Conservation (phyloP, 64 coral and sea anemone species). For the Montipora foliosa region DNA sequence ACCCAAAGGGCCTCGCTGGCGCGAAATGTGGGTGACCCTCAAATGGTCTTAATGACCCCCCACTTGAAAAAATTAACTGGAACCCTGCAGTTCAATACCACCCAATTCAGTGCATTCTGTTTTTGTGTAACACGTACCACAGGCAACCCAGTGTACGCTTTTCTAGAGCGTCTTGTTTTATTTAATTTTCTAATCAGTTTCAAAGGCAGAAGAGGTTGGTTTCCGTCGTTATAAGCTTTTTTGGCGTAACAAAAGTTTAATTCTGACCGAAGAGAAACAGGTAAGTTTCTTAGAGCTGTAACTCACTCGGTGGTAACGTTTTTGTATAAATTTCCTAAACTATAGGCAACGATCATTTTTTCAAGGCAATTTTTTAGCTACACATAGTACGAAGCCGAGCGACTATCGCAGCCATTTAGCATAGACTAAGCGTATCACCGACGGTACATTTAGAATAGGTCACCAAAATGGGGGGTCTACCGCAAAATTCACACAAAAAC, state of each 20-base stretch:
- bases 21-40: too few relatives aligned
- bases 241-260: neutral
- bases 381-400: neutral
- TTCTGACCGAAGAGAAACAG: neutral
- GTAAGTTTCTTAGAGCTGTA: constrained; percentile 2
- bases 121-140: neutral
- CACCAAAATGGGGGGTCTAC: neutral
- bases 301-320: neutral
- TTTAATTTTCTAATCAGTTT: constrained; percentile 6
- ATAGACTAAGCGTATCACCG: neutral
- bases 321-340: constrained; percentile 20
- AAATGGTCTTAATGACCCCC: too few relatives aligned
- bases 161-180: neutral
- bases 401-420: neutral
- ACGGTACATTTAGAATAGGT: too few relatives aligned
- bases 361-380: neutral
- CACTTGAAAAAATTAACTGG: too few relatives aligned
- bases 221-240: neutral
- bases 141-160: too few relatives aligned
- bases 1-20: too few relatives aligned
- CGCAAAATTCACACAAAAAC: neutral
- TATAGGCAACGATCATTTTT: constrained; percentile 1
- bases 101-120: too few relatives aligned
- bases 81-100: too few relatives aligned
- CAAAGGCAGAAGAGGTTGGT: neutral